Evolutionary conservation across 2,888 invertebrate genomes (phyloP), one percentile per base, ranked within the genome.

Genomic region (Anticlea derivata): DNA sequence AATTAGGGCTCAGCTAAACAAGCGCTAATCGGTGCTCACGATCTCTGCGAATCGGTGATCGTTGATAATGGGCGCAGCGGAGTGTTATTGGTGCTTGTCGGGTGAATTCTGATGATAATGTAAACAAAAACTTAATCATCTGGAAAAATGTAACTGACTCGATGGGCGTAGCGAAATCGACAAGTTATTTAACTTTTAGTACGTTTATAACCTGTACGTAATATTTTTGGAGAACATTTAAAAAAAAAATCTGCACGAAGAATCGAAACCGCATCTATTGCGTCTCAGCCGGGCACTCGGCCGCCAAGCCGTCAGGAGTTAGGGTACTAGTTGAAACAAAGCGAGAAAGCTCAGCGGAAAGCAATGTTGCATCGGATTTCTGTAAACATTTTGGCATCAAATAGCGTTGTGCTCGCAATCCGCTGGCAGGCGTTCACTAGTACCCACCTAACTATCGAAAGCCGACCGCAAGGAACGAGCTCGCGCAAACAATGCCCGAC

Each of bases 341-440:
- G 31, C 46, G 47, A 33, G 2, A 11, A 24, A 55, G 35, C 47
- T 33, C 40, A 11, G 37, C 17, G 34, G 41, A 59, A 58, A 52
- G 23, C 31, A 49, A 53, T 51, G 55, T 60, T 59, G 31, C 31
- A 58, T 50, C 29, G 43, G 48, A 49, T 48, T 46, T 41, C 17
- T 45, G 54, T 56, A 50, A 58, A 52, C 56, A 63, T 70, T 72
- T 75, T 68, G 68, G 61, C 68, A 65, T 69, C 57, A 68, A 73
- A 76, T 75, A 75, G 68, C 70, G 73, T 73, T 66, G 64, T 58
- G 68, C 61, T 70, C 68, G 72, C 68, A 72, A 68, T 68, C 55
- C 57, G 61, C 74, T 82, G 84, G 78, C 83, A 80, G 66, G 48
- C 69, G 65, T 75, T 81, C 83, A 84, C 82, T 79, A 75, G 72